These are phyloP conservation scores for Drosophila hawaiiensis DNA, from an alignment of 2,888 invertebrate genomes.

Conservation along the genomic window DNA sequence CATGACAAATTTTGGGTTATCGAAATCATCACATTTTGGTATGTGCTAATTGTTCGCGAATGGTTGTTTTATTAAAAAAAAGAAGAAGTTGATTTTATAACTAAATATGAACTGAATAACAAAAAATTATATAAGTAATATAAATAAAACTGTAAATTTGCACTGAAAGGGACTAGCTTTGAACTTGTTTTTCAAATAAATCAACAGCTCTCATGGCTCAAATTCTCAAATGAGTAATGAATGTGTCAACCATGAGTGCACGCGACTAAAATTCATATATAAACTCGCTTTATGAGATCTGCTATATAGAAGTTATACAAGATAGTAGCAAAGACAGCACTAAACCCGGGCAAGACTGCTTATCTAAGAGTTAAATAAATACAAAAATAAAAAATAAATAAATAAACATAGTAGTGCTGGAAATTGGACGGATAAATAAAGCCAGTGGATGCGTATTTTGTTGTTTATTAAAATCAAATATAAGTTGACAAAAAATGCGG, in stretches of 20 bases:
- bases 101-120: constrained; percentile 8
- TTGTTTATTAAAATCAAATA: constrained; percentile 29
- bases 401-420: constrained; percentile 34
- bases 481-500: constrained; percentile 26
- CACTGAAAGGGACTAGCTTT: background rate
- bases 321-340: constrained; percentile 6
- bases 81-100: constrained; percentile 17
- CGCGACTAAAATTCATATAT: constrained; percentile 1
- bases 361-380: constrained; percentile 37
- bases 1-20: constrained; percentile 10
- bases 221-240: background rate
- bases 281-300: background rate
- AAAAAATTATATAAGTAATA: background rate
- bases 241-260: background rate
- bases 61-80: constrained; percentile 14
- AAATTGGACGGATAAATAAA: constrained; percentile 28
- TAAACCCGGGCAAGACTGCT: constrained; percentile 28
- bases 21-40: constrained; percentile 32
- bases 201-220: background rate
- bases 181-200: background rate
- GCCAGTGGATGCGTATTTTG: constrained; percentile 25
- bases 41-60: constrained; percentile 58
- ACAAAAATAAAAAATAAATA: constrained; percentile 16
- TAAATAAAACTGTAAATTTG: background rate
- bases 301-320: constrained; percentile 7